These are phyloP conservation scores for Coptotermes formosanus DNA, from an alignment of 1,140 invertebrate species.

Conservation along the genomic window DNA sequence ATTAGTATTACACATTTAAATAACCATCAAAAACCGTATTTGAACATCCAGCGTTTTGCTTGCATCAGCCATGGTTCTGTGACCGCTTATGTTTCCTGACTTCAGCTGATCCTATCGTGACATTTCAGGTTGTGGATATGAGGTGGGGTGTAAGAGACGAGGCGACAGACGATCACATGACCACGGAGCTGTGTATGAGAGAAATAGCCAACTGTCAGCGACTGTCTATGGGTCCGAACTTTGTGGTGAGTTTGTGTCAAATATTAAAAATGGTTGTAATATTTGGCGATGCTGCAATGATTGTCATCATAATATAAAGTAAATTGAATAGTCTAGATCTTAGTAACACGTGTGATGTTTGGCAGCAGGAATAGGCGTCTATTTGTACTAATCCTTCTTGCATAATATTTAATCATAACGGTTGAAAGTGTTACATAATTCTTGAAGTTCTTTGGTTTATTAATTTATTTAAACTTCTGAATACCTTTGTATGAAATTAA, in stretches of 20 bases:
- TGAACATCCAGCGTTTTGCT: too few relatives aligned
- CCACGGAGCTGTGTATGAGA: constrained; percentile 95
- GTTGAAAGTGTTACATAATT: background rate
- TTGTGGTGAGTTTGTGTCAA: constrained; percentile 66
- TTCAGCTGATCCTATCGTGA: constrained; percentile 7
- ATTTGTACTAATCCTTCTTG: too few relatives aligned
- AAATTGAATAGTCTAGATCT: too few relatives aligned
- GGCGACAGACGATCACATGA: constrained; percentile 98
- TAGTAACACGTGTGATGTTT: too few relatives aligned
- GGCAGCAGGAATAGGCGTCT: too few relatives aligned
- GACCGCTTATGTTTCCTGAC: too few relatives aligned
- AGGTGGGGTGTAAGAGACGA: constrained; percentile 96
- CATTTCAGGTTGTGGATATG: constrained; percentile 91
- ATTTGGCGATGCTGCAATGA: too few relatives aligned
- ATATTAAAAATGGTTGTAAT: too few relatives aligned
- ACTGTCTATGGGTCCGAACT: constrained; percentile 96
- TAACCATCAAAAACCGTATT: too few relatives aligned
- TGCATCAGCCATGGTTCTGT: too few relatives aligned
- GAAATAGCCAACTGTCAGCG: constrained; percentile 97
- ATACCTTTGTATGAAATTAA: background rate
- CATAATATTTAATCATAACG: background rate
- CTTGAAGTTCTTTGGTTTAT: background rate
- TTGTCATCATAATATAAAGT: too few relatives aligned
- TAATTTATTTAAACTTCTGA: background rate
- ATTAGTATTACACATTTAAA: too few relatives aligned